A percentile compares a stretch with the other conserved stretches of the same genome.
These are phyloP conservation scores for Euwallacea similis DNA, from an alignment of 1,140 invertebrate genomes.

Conservation along the genomic window DNA sequence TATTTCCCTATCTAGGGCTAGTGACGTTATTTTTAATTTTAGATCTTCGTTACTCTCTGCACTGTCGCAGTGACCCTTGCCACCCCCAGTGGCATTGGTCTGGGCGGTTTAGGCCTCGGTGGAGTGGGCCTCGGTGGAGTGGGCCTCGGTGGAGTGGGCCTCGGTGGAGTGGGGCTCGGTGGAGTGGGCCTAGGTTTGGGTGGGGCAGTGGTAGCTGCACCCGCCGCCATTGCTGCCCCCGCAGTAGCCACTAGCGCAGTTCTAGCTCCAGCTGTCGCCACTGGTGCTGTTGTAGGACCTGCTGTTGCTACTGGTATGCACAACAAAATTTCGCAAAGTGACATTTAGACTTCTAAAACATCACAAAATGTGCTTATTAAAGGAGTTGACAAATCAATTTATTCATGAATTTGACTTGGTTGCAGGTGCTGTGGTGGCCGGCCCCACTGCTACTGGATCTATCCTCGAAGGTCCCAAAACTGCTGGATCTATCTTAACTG, in stretches of 20 bases:
- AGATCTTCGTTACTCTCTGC: slow-evolving; percentile 27
- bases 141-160: not conserved
- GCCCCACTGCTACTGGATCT: slow-evolving; percentile 15
- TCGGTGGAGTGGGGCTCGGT: not conserved
- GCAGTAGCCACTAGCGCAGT: slow-evolving; percentile 18
- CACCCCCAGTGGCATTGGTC: slow-evolving; percentile 11
- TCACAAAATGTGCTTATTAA: not conserved
- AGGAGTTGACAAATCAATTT: not conserved
- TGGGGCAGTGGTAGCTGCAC: slow-evolving; percentile 1
- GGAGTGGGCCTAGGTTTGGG: slow-evolving; percentile 11
- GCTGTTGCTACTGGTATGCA: slow-evolving; percentile 7
- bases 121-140: not conserved
- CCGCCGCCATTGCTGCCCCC: slow-evolving; percentile 3
- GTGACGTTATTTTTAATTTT: slow-evolving; percentile 12
- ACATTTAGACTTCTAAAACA: slow-evolving; percentile 1
- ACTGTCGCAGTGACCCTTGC: slow-evolving; percentile 14
- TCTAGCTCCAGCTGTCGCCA: slow-evolving; percentile 11
- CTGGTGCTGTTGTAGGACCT: slow-evolving; percentile 17
- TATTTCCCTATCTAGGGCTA: not conserved
- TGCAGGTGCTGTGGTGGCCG: slow-evolving; percentile 19
- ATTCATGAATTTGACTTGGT: not conserved
- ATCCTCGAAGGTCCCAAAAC: slow-evolving; percentile 12
- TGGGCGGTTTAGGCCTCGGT: slow-evolving; percentile 2
- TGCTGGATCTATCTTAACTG: slow-evolving; percentile 16
- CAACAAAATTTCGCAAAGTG: not conserved